phyloP scores from a whole-genome alignment of 2,888 invertebrate species.

The Theodoxus fluviatilis region DNA sequence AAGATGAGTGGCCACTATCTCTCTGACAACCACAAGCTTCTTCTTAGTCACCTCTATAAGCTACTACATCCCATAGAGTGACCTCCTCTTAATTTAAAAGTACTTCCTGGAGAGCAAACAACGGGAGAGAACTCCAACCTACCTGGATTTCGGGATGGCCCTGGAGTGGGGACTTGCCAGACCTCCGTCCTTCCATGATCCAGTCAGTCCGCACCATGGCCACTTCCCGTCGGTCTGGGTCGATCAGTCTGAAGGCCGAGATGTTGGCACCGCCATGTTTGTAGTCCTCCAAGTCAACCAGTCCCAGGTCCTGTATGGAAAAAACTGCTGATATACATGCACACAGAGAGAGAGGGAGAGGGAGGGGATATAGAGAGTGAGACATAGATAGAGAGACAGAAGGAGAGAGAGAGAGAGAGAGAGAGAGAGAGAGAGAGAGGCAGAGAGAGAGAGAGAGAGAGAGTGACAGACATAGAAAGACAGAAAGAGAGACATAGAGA shows the following conservation, averaged over 20 bases:
- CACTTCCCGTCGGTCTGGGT: constrained; percentile 50
- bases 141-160: constrained; percentile 48
- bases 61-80: not conserved
- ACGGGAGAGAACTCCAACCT: too few species aligned
- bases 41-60: too few species aligned
- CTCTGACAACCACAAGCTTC: not conserved
- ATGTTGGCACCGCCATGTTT: constrained; percentile 92
- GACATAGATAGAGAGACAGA: not conserved
- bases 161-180: constrained; percentile 49
- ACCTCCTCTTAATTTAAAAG: too few species aligned
- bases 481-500: constrained; percentile 12
- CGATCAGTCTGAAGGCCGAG: constrained; percentile 82
- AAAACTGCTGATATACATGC: not conserved
- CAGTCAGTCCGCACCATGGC: constrained; percentile 53
- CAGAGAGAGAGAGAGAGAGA: not conserved
- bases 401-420: constrained; percentile 4
- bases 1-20: not conserved
- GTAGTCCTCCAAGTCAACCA: constrained; percentile 70
- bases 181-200: constrained; percentile 41
- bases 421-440: constrained; percentile 1
- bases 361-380: not conserved
- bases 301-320: constrained; percentile 40
- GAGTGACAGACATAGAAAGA: constrained; percentile 10
- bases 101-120: too few species aligned
- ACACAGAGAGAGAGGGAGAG: constrained; percentile 1